These are phyloP conservation scores for Forficula auricularia DNA, from an alignment of 1,140 invertebrate species.

Conservation along the genomic window DNA sequence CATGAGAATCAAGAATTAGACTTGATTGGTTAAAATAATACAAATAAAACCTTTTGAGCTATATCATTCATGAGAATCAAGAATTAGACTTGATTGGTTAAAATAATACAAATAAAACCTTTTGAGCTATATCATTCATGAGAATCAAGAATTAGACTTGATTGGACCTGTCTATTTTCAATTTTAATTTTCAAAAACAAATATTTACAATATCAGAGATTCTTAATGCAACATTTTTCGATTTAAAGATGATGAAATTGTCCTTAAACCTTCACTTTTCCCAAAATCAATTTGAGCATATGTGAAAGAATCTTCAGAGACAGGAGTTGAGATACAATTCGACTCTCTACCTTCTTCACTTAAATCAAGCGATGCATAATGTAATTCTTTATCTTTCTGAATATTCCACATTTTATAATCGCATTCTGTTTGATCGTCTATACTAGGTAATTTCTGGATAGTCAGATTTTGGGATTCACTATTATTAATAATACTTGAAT, in stretches of 20 bases:
- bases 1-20: too few relatives aligned
- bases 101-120: too few relatives aligned
- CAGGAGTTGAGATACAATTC: conserved; percentile 20
- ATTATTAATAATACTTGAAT: not conserved
- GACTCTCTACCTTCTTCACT: conserved; percentile 13
- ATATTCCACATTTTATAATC: conserved; percentile 1
- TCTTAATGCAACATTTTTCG: conserved; percentile 16
- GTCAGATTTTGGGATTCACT: not conserved
- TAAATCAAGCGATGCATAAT: conserved; percentile 24
- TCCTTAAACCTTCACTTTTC: conserved; percentile 30
- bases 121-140: too few relatives aligned
- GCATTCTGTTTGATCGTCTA: not conserved
- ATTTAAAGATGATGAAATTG: conserved; percentile 6
- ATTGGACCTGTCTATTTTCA: too few relatives aligned
- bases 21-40: too few relatives aligned
- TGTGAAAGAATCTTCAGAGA: conserved; percentile 26
- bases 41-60: too few relatives aligned
- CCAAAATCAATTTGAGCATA: conserved; percentile 58
- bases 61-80: too few relatives aligned
- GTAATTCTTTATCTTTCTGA: conserved; percentile 21
- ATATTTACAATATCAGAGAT: conserved; percentile 11
- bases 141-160: too few relatives aligned
- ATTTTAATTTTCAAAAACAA: not conserved
- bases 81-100: too few relatives aligned
- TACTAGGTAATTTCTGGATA: not conserved